Evolutionary conservation across 1,140 invertebrate genomes (phyloP).

Genomic region (Procambarus clarkii): DNA sequence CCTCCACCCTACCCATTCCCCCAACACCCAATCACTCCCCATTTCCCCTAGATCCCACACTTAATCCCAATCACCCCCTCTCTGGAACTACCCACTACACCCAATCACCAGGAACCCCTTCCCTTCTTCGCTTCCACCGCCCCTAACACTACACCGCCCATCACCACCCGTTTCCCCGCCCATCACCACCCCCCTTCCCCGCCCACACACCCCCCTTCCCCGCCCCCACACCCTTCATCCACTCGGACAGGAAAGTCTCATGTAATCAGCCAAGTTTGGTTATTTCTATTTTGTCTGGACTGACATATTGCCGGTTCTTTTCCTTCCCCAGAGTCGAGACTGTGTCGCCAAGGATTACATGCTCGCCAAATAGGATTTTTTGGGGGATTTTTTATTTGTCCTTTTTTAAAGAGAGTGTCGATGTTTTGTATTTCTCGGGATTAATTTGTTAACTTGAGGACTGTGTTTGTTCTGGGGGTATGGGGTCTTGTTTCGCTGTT

Average conservation of each 20-base stretch:
- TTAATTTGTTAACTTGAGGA: too few relatives aligned
- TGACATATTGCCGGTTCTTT: conserved; percentile 30
- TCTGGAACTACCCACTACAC: not conserved
- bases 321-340: not conserved
- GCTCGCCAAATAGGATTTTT: not conserved
- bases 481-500: not conserved
- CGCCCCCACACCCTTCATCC: not conserved
- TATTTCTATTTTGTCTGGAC: conserved; percentile 28
- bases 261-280: conserved; percentile 40
- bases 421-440: too few relatives aligned
- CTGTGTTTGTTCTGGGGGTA: not conserved
- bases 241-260: conserved; percentile 35
- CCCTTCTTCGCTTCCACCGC: too few relatives aligned
- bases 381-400: not conserved
- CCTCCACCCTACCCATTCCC: too few relatives aligned
- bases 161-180: too few relatives aligned
- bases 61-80: too few relatives aligned
- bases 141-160: not conserved
- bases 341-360: not conserved
- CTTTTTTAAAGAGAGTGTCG: too few relatives aligned
- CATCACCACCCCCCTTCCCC: not conserved
- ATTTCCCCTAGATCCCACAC: too few relatives aligned
- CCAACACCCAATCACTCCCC: too few relatives aligned
- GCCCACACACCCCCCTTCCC: not conserved
- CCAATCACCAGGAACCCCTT: not conserved